phyloP scores from a whole-genome alignment of 1,140 invertebrate genomes.

The Pissodes strobi region DNA sequence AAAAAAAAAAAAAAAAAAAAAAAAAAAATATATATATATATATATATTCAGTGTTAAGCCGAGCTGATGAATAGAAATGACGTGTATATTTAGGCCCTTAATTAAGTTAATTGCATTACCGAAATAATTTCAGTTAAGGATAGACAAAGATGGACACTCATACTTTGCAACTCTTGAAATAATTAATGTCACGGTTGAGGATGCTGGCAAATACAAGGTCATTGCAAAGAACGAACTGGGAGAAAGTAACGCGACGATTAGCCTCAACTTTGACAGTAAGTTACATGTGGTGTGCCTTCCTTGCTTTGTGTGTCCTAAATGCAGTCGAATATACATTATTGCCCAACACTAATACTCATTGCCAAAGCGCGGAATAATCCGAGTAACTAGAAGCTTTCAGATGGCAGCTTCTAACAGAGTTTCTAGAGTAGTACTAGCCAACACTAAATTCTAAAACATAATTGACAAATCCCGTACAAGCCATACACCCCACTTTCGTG shows the following conservation, averaged over 20 bases:
- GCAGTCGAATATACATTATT: constrained; percentile 9
- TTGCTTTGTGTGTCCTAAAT: constrained; percentile 44
- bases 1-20: too few species aligned
- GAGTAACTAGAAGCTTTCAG: constrained; percentile 25
- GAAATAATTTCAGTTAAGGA: constrained; percentile 69
- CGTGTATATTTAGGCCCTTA: not conserved
- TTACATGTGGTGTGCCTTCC: constrained; percentile 53
- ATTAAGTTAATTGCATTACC: not conserved
- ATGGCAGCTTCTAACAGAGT: constrained; percentile 31
- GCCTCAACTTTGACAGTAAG: constrained; percentile 97
- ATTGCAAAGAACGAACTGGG: constrained; percentile 95
- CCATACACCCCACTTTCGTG: too few species aligned
- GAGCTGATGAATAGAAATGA: constrained; percentile 11
- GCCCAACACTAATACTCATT: constrained; percentile 24
- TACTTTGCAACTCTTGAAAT: constrained; percentile 92
- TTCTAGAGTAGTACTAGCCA: constrained; percentile 18
- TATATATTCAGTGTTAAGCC: too few species aligned
- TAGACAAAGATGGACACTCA: constrained; percentile 89
- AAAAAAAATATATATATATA: too few species aligned
- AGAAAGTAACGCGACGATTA: constrained; percentile 94
- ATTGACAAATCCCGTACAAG: too few species aligned
- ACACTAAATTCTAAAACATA: too few species aligned
- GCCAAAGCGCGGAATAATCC: constrained; percentile 31
- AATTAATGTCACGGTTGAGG: constrained; percentile 92
- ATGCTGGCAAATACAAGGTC: constrained; percentile 96